phyloP scores from a whole-genome alignment of 2,113 vertebrate species.

The Gasterosteus nipponicus region DNA sequence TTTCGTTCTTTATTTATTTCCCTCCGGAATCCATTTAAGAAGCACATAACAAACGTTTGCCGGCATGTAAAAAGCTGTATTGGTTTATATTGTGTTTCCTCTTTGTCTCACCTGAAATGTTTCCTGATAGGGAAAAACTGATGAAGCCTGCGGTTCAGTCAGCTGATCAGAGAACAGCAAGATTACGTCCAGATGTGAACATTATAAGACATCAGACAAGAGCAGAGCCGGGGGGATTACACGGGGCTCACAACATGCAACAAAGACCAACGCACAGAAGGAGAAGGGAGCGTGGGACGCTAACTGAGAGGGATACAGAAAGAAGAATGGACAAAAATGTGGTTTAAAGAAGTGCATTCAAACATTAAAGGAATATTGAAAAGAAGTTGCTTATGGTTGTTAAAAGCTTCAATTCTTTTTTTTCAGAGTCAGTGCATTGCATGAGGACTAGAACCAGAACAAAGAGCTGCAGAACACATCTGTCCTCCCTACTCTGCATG shows the following conservation, averaged over 20 bases:
- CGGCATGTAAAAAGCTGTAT: background rate
- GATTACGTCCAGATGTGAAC: constrained; percentile 53
- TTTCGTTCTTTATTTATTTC: background rate
- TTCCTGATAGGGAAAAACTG: constrained; percentile 33
- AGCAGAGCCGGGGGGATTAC: constrained; percentile 62
- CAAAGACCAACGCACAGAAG: constrained; percentile 29
- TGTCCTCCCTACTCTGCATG: constrained; percentile 67
- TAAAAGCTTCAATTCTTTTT: constrained; percentile 7
- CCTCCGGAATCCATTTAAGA: background rate
- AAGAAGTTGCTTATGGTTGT: background rate
- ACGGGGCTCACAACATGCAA: constrained; percentile 32
- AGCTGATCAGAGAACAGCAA: constrained; percentile 54
- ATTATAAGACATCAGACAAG: constrained; percentile 51
- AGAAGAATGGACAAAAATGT: background rate
- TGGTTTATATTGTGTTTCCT: background rate
- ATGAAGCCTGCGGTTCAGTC: constrained; percentile 51
- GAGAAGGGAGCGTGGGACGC: background rate
- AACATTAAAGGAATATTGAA: background rate
- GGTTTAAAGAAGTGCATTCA: background rate
- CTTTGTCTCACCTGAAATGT: constrained; percentile 17
- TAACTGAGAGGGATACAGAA: constrained; percentile 8
- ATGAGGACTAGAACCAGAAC: constrained; percentile 52
- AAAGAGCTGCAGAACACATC: constrained; percentile 67
- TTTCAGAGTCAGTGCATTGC: constrained; percentile 6
- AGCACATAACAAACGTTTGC: background rate